Evolutionary conservation across 2,888 invertebrate genomes (phyloP).

Genomic region (Augiades crinisus): DNA sequence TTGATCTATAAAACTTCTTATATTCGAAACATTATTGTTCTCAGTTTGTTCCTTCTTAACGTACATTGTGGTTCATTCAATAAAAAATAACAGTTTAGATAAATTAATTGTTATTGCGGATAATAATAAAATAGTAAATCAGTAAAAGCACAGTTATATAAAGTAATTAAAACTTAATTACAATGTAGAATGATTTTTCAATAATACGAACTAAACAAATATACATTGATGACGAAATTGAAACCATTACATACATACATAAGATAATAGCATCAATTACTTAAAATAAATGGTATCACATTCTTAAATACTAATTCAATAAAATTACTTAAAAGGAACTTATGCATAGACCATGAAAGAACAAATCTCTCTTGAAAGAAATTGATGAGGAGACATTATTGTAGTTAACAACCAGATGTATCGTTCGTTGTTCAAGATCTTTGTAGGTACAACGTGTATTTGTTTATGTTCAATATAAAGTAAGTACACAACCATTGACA

Average conservation of each 20-base stretch:
- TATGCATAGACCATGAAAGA: constrained; percentile 68
- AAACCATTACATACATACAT: constrained; percentile 60
- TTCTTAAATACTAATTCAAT: constrained; percentile 70
- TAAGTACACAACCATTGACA: constrained; percentile 79
- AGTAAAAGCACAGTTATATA: constrained; percentile 40
- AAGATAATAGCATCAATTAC: constrained; percentile 59
- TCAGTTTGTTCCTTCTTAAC: constrained; percentile 53
- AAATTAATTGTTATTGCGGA: constrained; percentile 33
- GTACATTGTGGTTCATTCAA: constrained; percentile 32
- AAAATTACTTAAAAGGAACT: constrained; percentile 74
- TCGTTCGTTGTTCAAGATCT: constrained; percentile 34
- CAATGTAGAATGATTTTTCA: constrained; percentile 55
- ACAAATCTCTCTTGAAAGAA: constrained; percentile 55
- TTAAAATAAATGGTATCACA: constrained; percentile 79
- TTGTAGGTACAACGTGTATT: constrained; percentile 30
- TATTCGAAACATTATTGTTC: constrained; percentile 60
- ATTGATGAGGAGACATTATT: constrained; percentile 61
- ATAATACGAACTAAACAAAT: constrained; percentile 56
- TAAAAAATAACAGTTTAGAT: constrained; percentile 24
- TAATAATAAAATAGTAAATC: constrained; percentile 36
- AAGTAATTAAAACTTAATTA: constrained; percentile 48
- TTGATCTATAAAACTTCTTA: constrained; percentile 61
- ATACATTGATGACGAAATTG: constrained; percentile 49
- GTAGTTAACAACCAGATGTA: constrained; percentile 41
- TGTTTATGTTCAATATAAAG: constrained; percentile 35